Base-by-base conservation (phyloP, 2,888 invertebrate species). In the Osmoderma eremita region DNA sequence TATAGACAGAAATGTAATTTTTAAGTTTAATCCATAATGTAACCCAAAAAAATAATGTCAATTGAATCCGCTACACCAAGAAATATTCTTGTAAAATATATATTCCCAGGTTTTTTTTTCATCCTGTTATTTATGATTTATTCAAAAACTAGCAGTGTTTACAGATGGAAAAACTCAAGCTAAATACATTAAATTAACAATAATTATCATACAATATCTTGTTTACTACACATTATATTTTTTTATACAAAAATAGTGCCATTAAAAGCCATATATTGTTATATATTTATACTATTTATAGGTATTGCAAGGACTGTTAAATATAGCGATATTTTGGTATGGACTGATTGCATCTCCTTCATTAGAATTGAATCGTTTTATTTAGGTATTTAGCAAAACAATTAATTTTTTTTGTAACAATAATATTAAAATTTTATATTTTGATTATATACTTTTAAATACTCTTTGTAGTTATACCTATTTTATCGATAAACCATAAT, bases 101-200 rank as follows among this genome's bases (percentile, higher is more conserved):
- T n/a, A n/a, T n/a, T n/a, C n/a, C n/a, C n/a, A n/a, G n/a, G n/a
- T n/a, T n/a, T n/a, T n/a, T n/a, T n/a, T n/a, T n/a, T n/a, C n/a
- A n/a, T n/a, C n/a, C n/a, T 39, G 42, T 53, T 63, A 63, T 53
- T 30, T 50, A 38, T 15, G 15, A 22, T 63, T 63, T 53, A 63
- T 53, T 63, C 41, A 61, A 41, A 63, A 63, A 51, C 20, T 65
- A 58, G 65, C 65, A 65, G 65, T 65, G 65, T 65, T 65, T 24
- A 49, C 58, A 65, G 42, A 56, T 42, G 45, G 24, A 45, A 20
- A 45, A 48, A 45, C n/a, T 48, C 13, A 65, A 65, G 65, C 65
- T 49, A 65, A 58, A 39, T 38, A 65, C 38, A 65, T 65, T 65
- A 65, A 58, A 58, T 58, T 49, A 65, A 48, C 24, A 58, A 18